Conservation (phyloP, 1,140 invertebrate genomes). For the Lamellibrachia luymesi region DNA sequence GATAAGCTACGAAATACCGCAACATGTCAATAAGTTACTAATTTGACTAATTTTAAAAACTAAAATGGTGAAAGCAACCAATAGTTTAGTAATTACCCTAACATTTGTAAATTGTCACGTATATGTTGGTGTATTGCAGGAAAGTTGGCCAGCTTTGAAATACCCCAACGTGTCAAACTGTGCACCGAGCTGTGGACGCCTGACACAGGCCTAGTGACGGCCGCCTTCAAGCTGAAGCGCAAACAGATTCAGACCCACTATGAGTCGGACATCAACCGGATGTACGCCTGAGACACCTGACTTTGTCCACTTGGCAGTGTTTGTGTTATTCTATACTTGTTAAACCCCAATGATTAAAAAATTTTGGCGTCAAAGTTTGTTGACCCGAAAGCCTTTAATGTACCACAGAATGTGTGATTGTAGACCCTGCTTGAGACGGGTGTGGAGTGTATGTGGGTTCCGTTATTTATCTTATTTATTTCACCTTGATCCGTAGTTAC, state of each 20-base stretch:
- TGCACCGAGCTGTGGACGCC: slow-evolving; percentile 91
- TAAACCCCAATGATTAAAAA: no score
- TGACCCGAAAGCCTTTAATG: not conserved
- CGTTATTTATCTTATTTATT: not conserved
- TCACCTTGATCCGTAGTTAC: not conserved
- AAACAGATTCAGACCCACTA: slow-evolving; percentile 93
- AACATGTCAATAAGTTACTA: slow-evolving; percentile 68
- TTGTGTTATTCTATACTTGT: not conserved
- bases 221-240: slow-evolving; percentile 94
- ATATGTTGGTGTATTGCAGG: slow-evolving; percentile 30
- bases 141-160: slow-evolving; percentile 76
- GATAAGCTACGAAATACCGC: slow-evolving; percentile 86
- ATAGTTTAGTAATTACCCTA: not conserved
- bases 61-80: not conserved
- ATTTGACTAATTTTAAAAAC: no score
- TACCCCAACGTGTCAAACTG: slow-evolving; percentile 86
- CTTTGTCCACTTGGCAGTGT: not conserved
- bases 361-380: not conserved
- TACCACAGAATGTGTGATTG: not conserved
- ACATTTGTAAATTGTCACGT: not conserved
- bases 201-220: slow-evolving; percentile 92
- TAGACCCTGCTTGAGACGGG: not conserved
- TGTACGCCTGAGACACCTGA: slow-evolving; percentile 69
- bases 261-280: slow-evolving; percentile 82
- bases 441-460: not conserved